Evolutionary conservation across 2,888 invertebrate genomes (phyloP).

Genomic region (Watsonalla cultraria): DNA sequence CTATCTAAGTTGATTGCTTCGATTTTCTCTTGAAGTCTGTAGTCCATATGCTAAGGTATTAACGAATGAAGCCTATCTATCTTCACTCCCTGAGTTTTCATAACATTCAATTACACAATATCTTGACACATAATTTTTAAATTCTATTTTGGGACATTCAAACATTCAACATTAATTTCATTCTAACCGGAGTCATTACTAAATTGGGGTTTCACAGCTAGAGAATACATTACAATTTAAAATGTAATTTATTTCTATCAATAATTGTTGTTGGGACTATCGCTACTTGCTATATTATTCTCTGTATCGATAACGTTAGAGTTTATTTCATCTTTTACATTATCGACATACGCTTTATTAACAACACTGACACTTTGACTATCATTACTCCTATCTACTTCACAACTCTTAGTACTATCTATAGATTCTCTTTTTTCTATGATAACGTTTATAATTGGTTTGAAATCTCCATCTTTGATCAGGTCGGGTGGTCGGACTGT

Average conservation of each 20-base stretch:
- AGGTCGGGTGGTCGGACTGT: conserved; percentile 68
- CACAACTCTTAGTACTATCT: conserved; percentile 28
- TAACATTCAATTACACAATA: not conserved
- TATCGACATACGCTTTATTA: conserved; percentile 30
- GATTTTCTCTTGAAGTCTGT: too few species aligned
- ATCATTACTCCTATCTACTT: conserved; percentile 39
- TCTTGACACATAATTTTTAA: conserved; percentile 23
- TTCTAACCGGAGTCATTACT: conserved; percentile 40
- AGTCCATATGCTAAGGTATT: not conserved
- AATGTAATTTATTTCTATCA: conserved; percentile 29
- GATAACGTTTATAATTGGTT: conserved; percentile 56
- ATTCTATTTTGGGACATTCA: conserved; percentile 18
- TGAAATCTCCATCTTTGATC: conserved; percentile 43
- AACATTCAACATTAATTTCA: conserved; percentile 11
- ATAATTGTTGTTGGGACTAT: conserved; percentile 70
- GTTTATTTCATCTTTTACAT: conserved; percentile 60
- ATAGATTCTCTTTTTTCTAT: conserved; percentile 53
- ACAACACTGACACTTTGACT: conserved; percentile 36
- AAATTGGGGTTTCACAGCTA: conserved; percentile 49
- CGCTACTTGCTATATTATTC: conserved; percentile 36
- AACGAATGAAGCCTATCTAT: not conserved
- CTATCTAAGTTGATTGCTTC: too few species aligned
- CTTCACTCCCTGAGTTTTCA: not conserved
- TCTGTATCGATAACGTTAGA: conserved; percentile 58
- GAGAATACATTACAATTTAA: conserved; percentile 20